phyloP scores from a whole-genome alignment of 2,797 vertebrate genomes.

The Xiphorhynchus erythropygius region DNA sequence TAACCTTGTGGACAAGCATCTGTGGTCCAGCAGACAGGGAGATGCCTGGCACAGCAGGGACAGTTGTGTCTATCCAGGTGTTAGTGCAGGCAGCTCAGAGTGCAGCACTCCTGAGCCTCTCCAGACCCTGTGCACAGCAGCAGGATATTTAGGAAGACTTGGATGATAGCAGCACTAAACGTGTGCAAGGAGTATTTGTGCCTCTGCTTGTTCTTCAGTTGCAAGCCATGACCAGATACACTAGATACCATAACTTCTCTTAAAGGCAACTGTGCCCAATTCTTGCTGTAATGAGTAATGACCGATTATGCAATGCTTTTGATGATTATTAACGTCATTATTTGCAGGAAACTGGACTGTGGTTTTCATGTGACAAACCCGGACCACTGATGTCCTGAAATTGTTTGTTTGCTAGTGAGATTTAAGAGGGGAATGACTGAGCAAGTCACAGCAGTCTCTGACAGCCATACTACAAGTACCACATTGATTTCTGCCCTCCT shows the following conservation, averaged over 20 bases:
- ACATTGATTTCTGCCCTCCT: background rate
- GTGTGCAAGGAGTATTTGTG: background rate
- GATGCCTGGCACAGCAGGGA: rapidly evolving
- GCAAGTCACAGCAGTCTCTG: background rate
- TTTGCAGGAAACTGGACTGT: background rate
- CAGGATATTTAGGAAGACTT: background rate
- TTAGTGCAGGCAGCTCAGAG: background rate
- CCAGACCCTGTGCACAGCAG: background rate
- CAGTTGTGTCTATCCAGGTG: background rate
- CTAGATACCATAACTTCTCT: background rate
- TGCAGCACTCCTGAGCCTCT: rapidly evolving
- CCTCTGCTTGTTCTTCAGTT: background rate
- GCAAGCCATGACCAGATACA: background rate
- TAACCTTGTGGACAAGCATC: background rate
- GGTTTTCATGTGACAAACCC: background rate
- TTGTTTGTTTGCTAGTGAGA: background rate
- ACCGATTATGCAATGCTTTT: background rate
- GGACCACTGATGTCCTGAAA: background rate
- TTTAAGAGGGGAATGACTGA: background rate
- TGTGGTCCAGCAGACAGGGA: background rate
- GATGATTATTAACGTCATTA: background rate
- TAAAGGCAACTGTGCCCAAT: rapidly evolving
- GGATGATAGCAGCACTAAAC: background rate
- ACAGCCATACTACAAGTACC: background rate
- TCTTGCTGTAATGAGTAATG: background rate